phyloP scores from a whole-genome alignment of 2,888 invertebrate genomes.

The Drosophila formosana region DNA sequence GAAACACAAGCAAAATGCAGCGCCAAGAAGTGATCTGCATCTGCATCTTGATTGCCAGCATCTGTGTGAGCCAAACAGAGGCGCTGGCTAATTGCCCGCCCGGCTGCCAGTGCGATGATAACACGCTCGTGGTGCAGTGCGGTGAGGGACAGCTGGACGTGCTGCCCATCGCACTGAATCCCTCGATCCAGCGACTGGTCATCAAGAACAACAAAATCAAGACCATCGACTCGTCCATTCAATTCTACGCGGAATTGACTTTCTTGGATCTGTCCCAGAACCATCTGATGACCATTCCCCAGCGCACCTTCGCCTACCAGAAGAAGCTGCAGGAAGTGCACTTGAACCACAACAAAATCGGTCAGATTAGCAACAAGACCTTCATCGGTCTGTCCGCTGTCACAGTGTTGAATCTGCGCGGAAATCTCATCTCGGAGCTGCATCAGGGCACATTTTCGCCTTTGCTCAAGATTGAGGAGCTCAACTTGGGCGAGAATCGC shows the following conservation, averaged over 20 bases:
- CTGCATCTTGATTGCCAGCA: constrained; percentile 46
- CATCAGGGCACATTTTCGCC: constrained; percentile 91
- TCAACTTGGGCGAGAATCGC: constrained; percentile 94
- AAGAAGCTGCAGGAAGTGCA: constrained; percentile 93
- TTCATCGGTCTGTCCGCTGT: constrained; percentile 92
- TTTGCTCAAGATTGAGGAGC: constrained; percentile 91
- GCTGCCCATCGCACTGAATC: constrained; percentile 95
- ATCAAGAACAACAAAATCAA: constrained; percentile 94
- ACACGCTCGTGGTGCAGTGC: constrained; percentile 94
- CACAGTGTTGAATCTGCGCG: constrained; percentile 92
- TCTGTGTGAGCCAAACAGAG: constrained; percentile 35
- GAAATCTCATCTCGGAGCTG: constrained; percentile 93
- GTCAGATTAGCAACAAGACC: constrained; percentile 91
- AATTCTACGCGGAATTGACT: constrained; percentile 94
- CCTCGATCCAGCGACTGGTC: constrained; percentile 93
- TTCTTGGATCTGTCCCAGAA: constrained; percentile 94
- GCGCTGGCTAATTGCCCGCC: constrained; percentile 91
- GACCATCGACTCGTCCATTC: constrained; percentile 94
- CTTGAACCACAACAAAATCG: constrained; percentile 93
- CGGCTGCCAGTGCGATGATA: constrained; percentile 95
- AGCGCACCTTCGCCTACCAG: constrained; percentile 92
- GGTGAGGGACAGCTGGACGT: constrained; percentile 94
- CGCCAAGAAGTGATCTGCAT: constrained; percentile 47
- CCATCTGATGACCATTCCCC: constrained; percentile 92
- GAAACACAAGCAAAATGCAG: constrained; percentile 31